phyloP scores from a whole-genome alignment of 2,888 invertebrate genomes.

The Ceriagrion tenellum region DNA sequence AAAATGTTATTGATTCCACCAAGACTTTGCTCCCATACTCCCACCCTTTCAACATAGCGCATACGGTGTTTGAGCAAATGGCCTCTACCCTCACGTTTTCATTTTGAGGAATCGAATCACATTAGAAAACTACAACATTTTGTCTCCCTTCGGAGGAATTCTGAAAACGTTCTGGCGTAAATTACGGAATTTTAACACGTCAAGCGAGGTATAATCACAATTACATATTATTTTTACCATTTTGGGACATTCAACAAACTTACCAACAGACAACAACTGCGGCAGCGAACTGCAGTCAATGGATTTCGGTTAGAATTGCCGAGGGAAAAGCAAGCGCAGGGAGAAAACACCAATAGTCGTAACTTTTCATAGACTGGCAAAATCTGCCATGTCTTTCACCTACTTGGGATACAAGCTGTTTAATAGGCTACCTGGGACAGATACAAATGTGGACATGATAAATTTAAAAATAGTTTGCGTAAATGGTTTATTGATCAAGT shows the following conservation, averaged over 20 bases:
- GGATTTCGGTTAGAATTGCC: neutral
- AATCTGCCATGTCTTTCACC: too few species aligned
- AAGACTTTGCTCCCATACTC: too few species aligned
- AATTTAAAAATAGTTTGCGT: too few species aligned
- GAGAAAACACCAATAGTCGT: too few species aligned
- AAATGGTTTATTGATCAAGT: too few species aligned
- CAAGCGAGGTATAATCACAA: neutral
- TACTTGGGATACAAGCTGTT: too few species aligned
- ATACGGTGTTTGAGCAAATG: too few species aligned
- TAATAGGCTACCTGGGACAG: too few species aligned
- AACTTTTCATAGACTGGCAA: too few species aligned
- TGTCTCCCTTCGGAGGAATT: neutral
- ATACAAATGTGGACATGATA: too few species aligned
- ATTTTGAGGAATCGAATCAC: neutral
- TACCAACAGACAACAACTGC: neutral
- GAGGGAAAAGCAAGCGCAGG: neutral
- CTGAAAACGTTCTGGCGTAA: neutral
- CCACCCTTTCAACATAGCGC: too few species aligned
- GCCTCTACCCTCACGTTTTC: neutral
- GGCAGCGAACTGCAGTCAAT: neutral
- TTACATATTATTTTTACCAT: neutral
- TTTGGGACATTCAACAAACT: neutral
- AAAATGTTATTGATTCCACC: too few species aligned
- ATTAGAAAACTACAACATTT: neutral
- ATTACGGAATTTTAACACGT: neutral